These are phyloP conservation scores for Hyposmocoma kahamanoa DNA, from an alignment of 1,140 invertebrate species.

Conservation along the genomic window DNA sequence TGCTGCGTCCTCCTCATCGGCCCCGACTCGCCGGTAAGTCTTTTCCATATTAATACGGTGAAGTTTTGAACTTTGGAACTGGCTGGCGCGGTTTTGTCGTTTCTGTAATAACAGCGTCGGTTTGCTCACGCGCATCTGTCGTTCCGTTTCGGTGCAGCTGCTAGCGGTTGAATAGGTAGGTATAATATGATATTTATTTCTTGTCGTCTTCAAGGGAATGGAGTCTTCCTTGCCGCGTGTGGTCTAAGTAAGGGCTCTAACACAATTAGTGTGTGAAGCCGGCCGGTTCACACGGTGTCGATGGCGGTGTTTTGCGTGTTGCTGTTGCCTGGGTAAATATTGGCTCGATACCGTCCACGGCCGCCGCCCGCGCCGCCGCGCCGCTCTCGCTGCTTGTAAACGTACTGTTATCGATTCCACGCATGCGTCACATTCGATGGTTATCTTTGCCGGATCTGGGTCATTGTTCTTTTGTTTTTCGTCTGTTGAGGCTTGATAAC, in stretches of 20 bases:
- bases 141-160: constrained; percentile 57
- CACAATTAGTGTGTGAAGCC: constrained; percentile 44
- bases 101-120: constrained; percentile 37
- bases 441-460: constrained; percentile 67
- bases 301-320: constrained; percentile 50
- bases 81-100: constrained; percentile 31
- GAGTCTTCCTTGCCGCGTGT: constrained; percentile 33
- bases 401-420: constrained; percentile 66
- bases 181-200: constrained; percentile 42
- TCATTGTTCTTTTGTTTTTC: constrained; percentile 69
- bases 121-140: constrained; percentile 56
- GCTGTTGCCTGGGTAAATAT: constrained; percentile 57
- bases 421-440: constrained; percentile 65
- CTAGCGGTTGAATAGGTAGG: constrained; percentile 44
- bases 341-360: constrained; percentile 44
- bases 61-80: constrained; percentile 26
- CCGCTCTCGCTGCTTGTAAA: constrained; percentile 42
- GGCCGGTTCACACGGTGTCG: constrained; percentile 48
- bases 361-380: neutral
- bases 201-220: constrained; percentile 31
- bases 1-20: constrained; percentile 41
- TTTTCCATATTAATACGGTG: constrained; percentile 25
- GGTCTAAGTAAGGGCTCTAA: constrained; percentile 39
- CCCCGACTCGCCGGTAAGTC: constrained; percentile 42
- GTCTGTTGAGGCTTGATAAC: constrained; percentile 35